Evolutionary conservation across 1,140 invertebrate genomes (phyloP).

Genomic region (Anagrus nilaparvatae): DNA sequence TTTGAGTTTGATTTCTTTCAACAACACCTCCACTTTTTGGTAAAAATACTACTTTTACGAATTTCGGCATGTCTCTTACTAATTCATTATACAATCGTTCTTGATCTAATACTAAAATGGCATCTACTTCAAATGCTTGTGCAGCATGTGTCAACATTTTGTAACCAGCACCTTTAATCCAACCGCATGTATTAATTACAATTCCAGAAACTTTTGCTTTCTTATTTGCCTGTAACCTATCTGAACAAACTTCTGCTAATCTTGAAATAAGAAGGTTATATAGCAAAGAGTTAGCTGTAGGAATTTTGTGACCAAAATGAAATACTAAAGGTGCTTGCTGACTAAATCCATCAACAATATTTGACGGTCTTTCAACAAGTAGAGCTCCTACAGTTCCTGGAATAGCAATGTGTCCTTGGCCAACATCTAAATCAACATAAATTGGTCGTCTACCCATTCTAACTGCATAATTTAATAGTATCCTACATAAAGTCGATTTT

Average conservation of each 20-base stretch:
- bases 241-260: constrained; percentile 76
- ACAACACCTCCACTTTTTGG: constrained; percentile 97
- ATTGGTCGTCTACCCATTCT: constrained; percentile 76
- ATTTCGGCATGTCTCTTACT: constrained; percentile 82
- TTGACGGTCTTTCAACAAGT: constrained; percentile 80
- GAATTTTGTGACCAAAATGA: constrained; percentile 84
- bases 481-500: constrained; percentile 83
- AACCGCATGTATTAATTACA: constrained; percentile 97
- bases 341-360: constrained; percentile 87
- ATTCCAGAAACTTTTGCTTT: constrained; percentile 85
- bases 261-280: constrained; percentile 79
- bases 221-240: constrained; percentile 76
- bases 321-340: constrained; percentile 86
- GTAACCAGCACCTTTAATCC: constrained; percentile 87
- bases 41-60: constrained; percentile 85
- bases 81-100: constrained; percentile 93
- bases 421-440: constrained; percentile 93
- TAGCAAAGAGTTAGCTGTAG: constrained; percentile 66
- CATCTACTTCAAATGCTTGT: constrained; percentile 89
- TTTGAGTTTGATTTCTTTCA: constrained; percentile 61
- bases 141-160: constrained; percentile 75
- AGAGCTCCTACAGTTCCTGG: constrained; percentile 86
- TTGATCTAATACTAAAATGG: constrained; percentile 93
- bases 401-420: constrained; percentile 86
- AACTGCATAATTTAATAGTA: constrained; percentile 91